Evolutionary conservation across 2,888 invertebrate genomes (phyloP), one percentile per base, ranked within the genome.

Genomic region (Ischnura elegans): DNA sequence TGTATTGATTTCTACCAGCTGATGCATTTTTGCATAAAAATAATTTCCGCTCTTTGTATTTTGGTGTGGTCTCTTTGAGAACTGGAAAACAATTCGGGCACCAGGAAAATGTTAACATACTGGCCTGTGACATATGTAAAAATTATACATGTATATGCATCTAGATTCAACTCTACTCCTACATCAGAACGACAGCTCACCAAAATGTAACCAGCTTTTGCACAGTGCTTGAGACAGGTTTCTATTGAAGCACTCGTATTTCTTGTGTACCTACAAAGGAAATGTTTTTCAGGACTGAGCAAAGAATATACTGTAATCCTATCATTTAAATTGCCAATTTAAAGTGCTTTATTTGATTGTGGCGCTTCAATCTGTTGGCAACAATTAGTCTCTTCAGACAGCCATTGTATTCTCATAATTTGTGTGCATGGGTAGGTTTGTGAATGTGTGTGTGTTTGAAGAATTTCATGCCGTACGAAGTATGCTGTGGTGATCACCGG

Each of bases 341-440:
- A 61, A 90, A 90, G 90, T 90, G 90, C 90, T 90, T 90, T 90
- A 61, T 90, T 66, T 66, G 6, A 55, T 61, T 25, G n/a, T 61
- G 43, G 61, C 66, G 43, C 90, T 90, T 90, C n/a, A 47, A 61
- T 90, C 45, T 42, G 66, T 90, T 61, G 43, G 76, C 42, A 86
- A 45, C 45, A 36, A 45, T 66, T 90, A 90, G 90, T 86, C 55
- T 61, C 36, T 61, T 66, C 61, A 55, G 61, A 45, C 55, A 61
- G 43, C 90, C 90, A 29, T 90, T 42, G 43, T 43, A 90, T 90
- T 90, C 55, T 90, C 42, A 90, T 61, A n/a, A 90, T 43, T 61
- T 61, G 90, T 90, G 90, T 90, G 90, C 43, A 55, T 61, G 55
- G 55, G 25, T 46, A 42, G 29, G 61, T 61, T 36, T 51, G 87